phyloP scores from a whole-genome alignment of 2,888 invertebrate species.

The Eupithecia dodoneata region DNA sequence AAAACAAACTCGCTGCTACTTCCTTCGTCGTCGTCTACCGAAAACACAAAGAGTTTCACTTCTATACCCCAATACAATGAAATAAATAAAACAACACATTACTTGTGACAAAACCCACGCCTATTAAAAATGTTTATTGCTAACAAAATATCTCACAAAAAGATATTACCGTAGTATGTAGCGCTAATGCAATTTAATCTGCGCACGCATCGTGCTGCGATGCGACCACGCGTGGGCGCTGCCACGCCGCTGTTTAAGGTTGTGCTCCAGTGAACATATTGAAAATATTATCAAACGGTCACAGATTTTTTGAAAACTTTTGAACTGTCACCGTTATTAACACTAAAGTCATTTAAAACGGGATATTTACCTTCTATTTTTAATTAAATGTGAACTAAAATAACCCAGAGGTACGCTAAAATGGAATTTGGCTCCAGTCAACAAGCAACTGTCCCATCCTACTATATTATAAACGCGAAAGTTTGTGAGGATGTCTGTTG shows the following conservation, averaged over 20 bases:
- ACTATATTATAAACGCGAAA: too few species aligned
- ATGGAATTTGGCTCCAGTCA: too few species aligned
- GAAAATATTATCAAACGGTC: neutral
- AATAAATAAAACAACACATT: neutral
- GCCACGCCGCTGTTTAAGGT: constrained; percentile 56
- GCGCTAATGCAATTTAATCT: constrained; percentile 82
- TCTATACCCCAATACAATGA: constrained; percentile 1
- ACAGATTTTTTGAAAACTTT: too few species aligned
- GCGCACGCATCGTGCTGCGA: constrained; percentile 77
- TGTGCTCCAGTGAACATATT: constrained; percentile 40
- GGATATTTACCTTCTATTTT: too few species aligned
- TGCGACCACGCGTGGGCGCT: constrained; percentile 72
- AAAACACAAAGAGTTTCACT: neutral
- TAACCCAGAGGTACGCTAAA: too few species aligned
- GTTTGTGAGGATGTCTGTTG: too few species aligned
- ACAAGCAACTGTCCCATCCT: too few species aligned
- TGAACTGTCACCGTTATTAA: too few species aligned
- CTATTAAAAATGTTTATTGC: constrained; percentile 46
- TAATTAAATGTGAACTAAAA: too few species aligned
- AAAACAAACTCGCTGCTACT: too few species aligned
- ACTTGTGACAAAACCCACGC: constrained; percentile 34
- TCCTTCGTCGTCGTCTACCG: too few species aligned
- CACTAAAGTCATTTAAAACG: too few species aligned
- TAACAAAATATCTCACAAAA: constrained; percentile 43
- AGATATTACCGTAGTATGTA: constrained; percentile 58